A percentile compares a stretch with the other conserved stretches of the same genome.
Conservation (phyloP, 2,797 vertebrate genomes). For the Gymnothorax javanicus region DNA sequence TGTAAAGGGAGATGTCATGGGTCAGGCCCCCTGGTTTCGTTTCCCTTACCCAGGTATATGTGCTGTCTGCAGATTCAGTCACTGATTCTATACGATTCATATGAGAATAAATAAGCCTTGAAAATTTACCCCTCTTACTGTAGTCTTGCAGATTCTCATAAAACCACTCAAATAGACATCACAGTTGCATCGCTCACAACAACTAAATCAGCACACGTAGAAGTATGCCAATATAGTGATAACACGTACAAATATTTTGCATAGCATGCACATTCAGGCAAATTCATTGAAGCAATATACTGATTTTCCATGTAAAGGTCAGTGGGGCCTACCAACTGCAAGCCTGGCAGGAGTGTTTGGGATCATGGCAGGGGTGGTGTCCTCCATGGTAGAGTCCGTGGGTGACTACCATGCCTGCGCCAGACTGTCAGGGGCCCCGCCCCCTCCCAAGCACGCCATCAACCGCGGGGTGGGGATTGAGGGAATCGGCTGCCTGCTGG, state of each 20-base stretch:
- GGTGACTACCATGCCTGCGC: constrained; percentile 96
- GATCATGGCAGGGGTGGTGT: constrained; percentile 89
- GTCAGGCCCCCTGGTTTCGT: constrained; percentile 85
- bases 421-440: constrained; percentile 86
- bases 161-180: background rate
- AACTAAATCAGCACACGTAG: background rate
- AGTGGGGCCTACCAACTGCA: constrained; percentile 91
- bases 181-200: background rate
- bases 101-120: background rate
- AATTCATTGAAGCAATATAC: background rate
- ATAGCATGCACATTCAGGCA: background rate
- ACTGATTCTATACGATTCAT: background rate
- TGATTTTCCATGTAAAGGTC: constrained; percentile 72
- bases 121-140: background rate
- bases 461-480: constrained; percentile 92
- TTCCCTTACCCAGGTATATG: constrained; percentile 91
- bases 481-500: constrained; percentile 90
- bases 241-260: background rate
- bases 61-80: background rate
- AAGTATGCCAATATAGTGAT: background rate
- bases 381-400: constrained; percentile 95
- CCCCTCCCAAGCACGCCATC: constrained; percentile 88
- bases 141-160: background rate
- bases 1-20: constrained; percentile 78
- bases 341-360: constrained; percentile 91